Evolutionary conservation across 2,888 invertebrate genomes (phyloP), one percentile per base, ranked within the genome.

Genomic region (Orthosia gothica): DNA sequence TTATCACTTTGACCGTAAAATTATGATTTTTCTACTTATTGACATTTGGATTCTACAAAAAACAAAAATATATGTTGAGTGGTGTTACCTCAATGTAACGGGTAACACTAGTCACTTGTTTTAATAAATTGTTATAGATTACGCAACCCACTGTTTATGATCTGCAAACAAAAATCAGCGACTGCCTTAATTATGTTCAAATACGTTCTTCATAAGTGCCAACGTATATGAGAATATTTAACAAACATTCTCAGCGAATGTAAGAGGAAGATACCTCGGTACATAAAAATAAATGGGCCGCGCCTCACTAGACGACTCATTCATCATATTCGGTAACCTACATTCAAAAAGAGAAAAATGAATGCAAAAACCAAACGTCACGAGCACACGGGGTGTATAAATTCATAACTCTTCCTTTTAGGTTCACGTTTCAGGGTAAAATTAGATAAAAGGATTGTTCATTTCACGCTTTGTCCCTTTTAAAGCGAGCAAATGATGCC

Each of bases 301-400:
- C 63, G 73, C 72, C 71, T 73, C 74, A 67, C 70, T 64, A 76
- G 76, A 59, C 61, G 72, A 63, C 62, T 78, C 74, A 77, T 77
- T 75, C 79, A 75, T 79, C 84, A 81, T 79, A 79, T 86, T 86
- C 71, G 61, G 76, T 74, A 81, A 68, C 82, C 67, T 68, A 74
- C 74, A 79, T 73, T 84, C 67, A 69, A 82, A 84, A 72, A 73
- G 76, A 79, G 57, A 74, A 84, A 76, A 81, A 74, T 65, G 70
- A 68, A 76, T 81, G 64, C 71, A 62, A 65, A 64, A 81, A 70
- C 76, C 72, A 68, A 82, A 80, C 76, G 76, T 76, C 85, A 81
- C 61, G 50, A 70, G 26, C 77, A 70, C 66, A 73, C 69, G 69
- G 62, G 47, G 20, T 74, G 70, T 73, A 70, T 70, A 59, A 55